These are phyloP conservation scores for Osmerus mordax DNA, from an alignment of 2,113 vertebrate genomes.

Conservation along the genomic window DNA sequence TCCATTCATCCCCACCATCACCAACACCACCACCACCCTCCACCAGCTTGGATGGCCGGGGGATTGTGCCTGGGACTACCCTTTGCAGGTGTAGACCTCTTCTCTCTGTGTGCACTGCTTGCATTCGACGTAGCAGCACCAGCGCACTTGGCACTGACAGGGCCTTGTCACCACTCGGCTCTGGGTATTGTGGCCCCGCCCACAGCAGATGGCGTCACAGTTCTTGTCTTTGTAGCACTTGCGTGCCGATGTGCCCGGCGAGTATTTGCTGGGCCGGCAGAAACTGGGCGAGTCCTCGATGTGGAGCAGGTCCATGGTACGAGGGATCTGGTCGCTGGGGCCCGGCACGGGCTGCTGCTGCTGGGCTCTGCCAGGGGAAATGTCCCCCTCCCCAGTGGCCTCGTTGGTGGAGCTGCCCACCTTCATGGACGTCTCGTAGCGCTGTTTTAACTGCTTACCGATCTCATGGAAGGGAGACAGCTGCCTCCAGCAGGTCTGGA, in stretches of 20 bases:
- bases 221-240: conserved; percentile 99
- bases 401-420: conserved; percentile 94
- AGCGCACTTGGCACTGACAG: conserved; percentile 97
- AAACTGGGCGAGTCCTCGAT: conserved; percentile 98
- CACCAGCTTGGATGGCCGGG: conserved; percentile 21
- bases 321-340: conserved; percentile 83
- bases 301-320: conserved; percentile 91
- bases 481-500: conserved; percentile 96
- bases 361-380: conserved; percentile 75
- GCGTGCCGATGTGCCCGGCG: conserved; percentile 84
- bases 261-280: conserved; percentile 90
- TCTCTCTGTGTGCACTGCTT: conserved; percentile 96
- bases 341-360: conserved; percentile 62
- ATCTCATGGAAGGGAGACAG: conserved; percentile 95
- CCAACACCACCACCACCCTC: conserved; percentile 16
- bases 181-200: conserved; percentile 95
- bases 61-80: conserved; percentile 55
- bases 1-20: background rate
- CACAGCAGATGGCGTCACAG: conserved; percentile 97
- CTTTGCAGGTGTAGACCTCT: conserved; percentile 98
- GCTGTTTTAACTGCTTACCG: conserved; percentile 93
- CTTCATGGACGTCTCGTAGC: conserved; percentile 89
- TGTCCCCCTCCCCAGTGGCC: conserved; percentile 90
- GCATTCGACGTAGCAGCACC: conserved; percentile 99
- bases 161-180: conserved; percentile 92